A percentile compares a stretch with the other conserved stretches of the same genome.
Evolutionary conservation across 2,797 vertebrate species (phyloP).

Genomic region (Clarias laeviceps): DNA sequence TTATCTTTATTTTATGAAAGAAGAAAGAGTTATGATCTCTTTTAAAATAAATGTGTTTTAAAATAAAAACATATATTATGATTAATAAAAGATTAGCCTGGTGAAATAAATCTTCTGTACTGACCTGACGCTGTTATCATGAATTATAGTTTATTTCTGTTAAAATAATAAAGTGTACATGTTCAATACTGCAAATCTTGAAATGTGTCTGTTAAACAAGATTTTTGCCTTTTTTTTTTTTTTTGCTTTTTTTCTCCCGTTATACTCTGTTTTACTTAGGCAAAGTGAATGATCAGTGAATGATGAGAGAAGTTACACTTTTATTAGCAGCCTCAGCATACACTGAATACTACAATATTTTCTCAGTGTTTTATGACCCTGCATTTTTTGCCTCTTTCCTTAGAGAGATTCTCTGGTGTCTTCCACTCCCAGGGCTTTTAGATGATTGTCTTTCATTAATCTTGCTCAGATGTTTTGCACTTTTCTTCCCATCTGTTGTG

Average conservation of each 20-base stretch:
- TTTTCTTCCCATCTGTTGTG: not conserved
- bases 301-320: not conserved
- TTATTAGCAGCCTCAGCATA: slow-evolving; percentile 43
- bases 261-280: not conserved
- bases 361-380: slow-evolving; percentile 65
- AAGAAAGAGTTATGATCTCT: not conserved
- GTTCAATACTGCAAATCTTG: not conserved
- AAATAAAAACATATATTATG: not conserved
- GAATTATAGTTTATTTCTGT: slow-evolving; percentile 12
- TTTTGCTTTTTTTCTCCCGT: too few species aligned
- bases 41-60: slow-evolving; percentile 14
- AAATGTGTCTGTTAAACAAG: not conserved
- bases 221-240: not conserved
- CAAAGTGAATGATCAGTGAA: not conserved
- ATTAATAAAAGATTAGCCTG: slow-evolving; percentile 11
- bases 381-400: slow-evolving; percentile 56
- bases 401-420: slow-evolving; percentile 61
- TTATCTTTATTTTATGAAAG: slow-evolving; percentile 13
- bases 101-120: not conserved
- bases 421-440: slow-evolving; percentile 46
- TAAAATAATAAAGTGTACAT: slow-evolving; percentile 22
- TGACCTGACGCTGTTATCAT: not conserved
- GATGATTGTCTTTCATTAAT: slow-evolving; percentile 57
- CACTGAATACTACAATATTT: slow-evolving; percentile 53
- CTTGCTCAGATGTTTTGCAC: slow-evolving; percentile 51